phyloP scores from a whole-genome alignment of 2,888 invertebrate genomes.

The Ophion costatus region DNA sequence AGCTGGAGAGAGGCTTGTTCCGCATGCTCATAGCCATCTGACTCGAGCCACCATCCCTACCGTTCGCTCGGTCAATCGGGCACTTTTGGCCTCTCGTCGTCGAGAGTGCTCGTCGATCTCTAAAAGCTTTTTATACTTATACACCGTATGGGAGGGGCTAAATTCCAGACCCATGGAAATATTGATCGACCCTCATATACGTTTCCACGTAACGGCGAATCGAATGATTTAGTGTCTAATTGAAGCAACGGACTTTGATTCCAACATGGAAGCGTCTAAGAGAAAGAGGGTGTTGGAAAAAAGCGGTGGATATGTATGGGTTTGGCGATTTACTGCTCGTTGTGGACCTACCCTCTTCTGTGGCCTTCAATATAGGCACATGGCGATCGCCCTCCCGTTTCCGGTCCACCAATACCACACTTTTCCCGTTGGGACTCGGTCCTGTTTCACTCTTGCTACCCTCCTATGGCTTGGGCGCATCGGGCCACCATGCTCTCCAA shows the following conservation, averaged over 20 bases:
- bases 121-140: conserved; percentile 14
- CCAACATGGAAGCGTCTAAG: not conserved
- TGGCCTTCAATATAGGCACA: conserved; percentile 36
- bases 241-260: not conserved
- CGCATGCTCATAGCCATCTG: conserved; percentile 6
- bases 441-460: conserved; percentile 37
- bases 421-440: conserved; percentile 45
- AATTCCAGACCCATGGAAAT: not conserved
- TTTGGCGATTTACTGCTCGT: conserved; percentile 65
- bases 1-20: conserved; percentile 27
- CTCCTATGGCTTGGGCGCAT: conserved; percentile 38
- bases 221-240: conserved; percentile 6
- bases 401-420: conserved; percentile 10
- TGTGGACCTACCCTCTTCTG: conserved; percentile 36
- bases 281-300: not conserved
- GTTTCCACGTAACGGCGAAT: not conserved
- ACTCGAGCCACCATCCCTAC: not conserved
- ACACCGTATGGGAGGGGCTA: not conserved
- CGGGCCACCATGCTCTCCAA: conserved; percentile 54
- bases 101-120: conserved; percentile 4
- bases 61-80: conserved; percentile 6
- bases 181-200: not conserved
- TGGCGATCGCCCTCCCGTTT: conserved; percentile 33
- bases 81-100: conserved; percentile 18
- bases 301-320: conserved; percentile 46